Evolutionary conservation across 2,113 vertebrate species (phyloP).

Genomic region (Oreochromis tanganicae): DNA sequence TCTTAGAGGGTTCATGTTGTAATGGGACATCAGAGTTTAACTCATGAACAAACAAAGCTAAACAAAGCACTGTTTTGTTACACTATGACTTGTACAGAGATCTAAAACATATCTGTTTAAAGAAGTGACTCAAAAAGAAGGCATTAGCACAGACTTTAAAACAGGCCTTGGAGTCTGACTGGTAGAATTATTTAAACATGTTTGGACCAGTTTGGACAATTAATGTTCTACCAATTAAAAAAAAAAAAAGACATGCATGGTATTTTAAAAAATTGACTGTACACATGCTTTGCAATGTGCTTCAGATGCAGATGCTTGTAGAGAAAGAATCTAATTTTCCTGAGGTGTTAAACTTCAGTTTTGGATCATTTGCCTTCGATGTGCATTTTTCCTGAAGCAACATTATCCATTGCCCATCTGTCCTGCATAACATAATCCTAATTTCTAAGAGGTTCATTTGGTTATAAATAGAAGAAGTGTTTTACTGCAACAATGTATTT

Average conservation of each 20-base stretch:
- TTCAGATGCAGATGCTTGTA: neutral
- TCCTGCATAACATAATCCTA: neutral
- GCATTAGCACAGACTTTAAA: neutral
- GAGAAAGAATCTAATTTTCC: neutral
- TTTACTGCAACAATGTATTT: constrained; percentile 34
- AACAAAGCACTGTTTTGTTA: neutral
- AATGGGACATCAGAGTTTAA: neutral
- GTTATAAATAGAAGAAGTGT: constrained; percentile 15
- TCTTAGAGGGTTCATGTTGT: neutral
- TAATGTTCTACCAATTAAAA: neutral
- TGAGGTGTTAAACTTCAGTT: neutral
- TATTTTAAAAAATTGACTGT: neutral
- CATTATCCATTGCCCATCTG: constrained; percentile 21
- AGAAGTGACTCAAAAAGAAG: neutral
- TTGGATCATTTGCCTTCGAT: neutral
- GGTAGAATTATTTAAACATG: neutral
- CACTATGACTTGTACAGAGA: neutral
- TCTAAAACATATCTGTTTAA: neutral
- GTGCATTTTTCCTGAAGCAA: neutral
- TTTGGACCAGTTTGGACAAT: neutral
- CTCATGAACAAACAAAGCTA: neutral
- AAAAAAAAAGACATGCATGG: neutral
- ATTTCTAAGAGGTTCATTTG: constrained; percentile 33
- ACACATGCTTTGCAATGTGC: neutral
- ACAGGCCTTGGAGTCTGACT: neutral